Evolutionary conservation across 2,888 invertebrate genomes (phyloP), one percentile per base, ranked within the genome.

Genomic region (Drosophila neoperkinsi): DNA sequence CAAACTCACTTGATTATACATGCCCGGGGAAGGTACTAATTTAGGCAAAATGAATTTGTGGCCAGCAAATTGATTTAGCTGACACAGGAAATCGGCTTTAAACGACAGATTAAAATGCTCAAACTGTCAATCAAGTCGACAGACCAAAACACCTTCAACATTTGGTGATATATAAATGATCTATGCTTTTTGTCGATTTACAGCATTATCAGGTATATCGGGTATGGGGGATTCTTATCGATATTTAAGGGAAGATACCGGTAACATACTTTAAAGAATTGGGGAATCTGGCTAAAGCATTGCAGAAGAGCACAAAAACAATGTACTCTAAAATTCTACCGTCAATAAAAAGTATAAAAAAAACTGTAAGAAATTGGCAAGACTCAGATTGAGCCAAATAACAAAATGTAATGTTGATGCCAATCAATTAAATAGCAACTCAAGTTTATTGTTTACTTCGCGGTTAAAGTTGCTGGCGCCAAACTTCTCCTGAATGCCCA

Each of bases 1-100:
- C 71, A 46, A 78, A 73, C 60, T 66, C 76, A 59, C 63, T 80
- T 82, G 89, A 80, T 79, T 84, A 65, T 71, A 60, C 55, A 69
- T 67, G 61, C 63, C 55, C 52, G 46, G 49, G 55, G 30, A 57
- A 75, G 55, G 69, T 62, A n/a, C 2, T 13, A 46, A 51, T 62
- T 71, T 50, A 28, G 53, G 50, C 53, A 28, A 72, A 80, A 57
- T 74, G 57, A 58, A 76, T 79, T 83, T 74, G 81, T 51, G 71
- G 41, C 50, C 25, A 51, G 16, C 63, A 56, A 74, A 57, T 58
- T 51, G 46, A 57, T 65, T 38, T 64, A 50, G 33, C n/a, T 46
- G 53, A 43, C 36, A 50, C 43, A 53, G 67, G 60, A 65, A 81
- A 81, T 60, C 59, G 60, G 46, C 43, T 58, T 68, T 63, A 36